These are phyloP conservation scores for Monochamus alternatus DNA, from an alignment of 2,888 invertebrate species.

Conservation along the genomic window DNA sequence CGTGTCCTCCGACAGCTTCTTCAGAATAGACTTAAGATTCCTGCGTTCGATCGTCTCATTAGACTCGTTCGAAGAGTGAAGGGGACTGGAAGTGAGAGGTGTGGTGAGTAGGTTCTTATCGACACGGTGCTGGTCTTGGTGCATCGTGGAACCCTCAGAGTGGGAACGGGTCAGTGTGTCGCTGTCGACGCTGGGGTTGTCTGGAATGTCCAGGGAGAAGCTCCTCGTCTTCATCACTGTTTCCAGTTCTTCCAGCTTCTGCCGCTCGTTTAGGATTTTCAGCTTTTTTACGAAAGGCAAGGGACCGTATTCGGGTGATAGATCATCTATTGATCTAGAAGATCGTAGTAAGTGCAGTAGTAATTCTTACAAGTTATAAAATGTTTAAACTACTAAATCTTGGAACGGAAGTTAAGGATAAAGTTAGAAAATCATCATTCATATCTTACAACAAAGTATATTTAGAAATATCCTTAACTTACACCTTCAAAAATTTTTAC, in stretches of 20 bases:
- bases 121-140: constrained; percentile 61
- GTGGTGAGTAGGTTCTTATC: constrained; percentile 61
- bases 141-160: constrained; percentile 87
- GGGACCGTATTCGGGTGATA: constrained; percentile 90
- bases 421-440: no score
- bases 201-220: constrained; percentile 84
- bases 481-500: not conserved
- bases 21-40: constrained; percentile 88
- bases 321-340: constrained; percentile 83
- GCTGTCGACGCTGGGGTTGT: constrained; percentile 67
- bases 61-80: constrained; percentile 77
- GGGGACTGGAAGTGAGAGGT: constrained; percentile 63
- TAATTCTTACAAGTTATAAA: no score
- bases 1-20: constrained; percentile 83
- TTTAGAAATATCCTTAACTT: not conserved
- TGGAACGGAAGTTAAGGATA: no score
- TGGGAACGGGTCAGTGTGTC: constrained; percentile 81
- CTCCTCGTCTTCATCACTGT: constrained; percentile 84
- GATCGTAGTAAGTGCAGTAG: no score
- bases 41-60: constrained; percentile 89
- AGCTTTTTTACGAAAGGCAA: constrained; percentile 91
- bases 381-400: no score
- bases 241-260: constrained; percentile 88
- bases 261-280: constrained; percentile 90
- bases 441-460: no score